Evolutionary conservation across 2,888 invertebrate species (phyloP), one percentile per base, ranked within the genome.

Genomic region (Opisthograptis luteolata): DNA sequence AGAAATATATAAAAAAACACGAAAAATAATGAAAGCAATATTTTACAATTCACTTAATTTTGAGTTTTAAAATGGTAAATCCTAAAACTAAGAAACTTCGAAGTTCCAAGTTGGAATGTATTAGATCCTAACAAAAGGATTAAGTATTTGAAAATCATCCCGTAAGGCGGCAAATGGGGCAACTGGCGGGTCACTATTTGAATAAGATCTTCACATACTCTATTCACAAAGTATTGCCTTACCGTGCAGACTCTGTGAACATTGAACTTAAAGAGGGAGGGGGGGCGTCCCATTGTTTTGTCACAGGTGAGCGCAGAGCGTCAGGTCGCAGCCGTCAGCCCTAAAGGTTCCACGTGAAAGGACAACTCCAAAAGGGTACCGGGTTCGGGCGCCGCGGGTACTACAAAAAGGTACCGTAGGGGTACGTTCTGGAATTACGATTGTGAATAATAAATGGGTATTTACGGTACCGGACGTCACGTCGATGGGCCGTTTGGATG

Each of bases 251-350:
- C 37, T 13, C 17, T 24, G 40, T 39, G 42, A 35, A 40, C 34
- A 31, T 42, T 13, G 17, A 45, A 22, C 44, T 32, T 47, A 27
- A 45, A 44, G 35, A 35, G 52, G 44, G 42, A 39, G 22, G 19
- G 28, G 7, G 39, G 55, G 60, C 55, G 53, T 60, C 55, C 70
- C 64, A 73, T 77, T 80, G 71, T 73, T 70, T 62, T 62, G 66
- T 66, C 70, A 72, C 68, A 74, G 73, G 71, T 74, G 76, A 78
- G 70, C 67, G 76, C 77, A 73, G 70, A 68, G 71, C 32, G 40
- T 17, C 75, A 72, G 70, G 62, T 69, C 71, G 68, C 60, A 63
- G 57, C 57, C 53, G 53, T 62, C 49, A 30, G 43, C 45, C 41
- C 51, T 41, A 48, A 54, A 60, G 58, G 55, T 49, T 55, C 46